Conservation (phyloP, 1,140 invertebrate species). For the Schlechtendalia chinensis region DNA sequence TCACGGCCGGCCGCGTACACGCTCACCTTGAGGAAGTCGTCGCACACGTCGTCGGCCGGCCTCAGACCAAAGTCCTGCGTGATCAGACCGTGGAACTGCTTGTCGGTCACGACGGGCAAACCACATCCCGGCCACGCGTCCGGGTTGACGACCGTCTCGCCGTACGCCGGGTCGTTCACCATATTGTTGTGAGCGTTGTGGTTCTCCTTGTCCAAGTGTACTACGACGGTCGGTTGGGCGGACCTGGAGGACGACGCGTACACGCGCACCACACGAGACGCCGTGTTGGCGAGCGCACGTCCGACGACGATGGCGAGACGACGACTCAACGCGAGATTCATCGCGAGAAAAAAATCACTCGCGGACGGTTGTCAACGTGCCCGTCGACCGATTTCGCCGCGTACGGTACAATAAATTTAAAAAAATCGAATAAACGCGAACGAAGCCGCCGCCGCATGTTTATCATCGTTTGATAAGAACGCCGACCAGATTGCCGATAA, state of each 20-base stretch:
- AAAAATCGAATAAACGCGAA: too few relatives aligned
- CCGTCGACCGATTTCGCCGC: too few relatives aligned
- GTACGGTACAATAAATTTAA: too few relatives aligned
- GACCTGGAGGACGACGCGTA: too few relatives aligned
- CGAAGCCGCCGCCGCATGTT: too few relatives aligned
- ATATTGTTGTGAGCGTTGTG: not conserved
- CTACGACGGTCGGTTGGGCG: too few relatives aligned
- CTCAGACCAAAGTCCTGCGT: not conserved
- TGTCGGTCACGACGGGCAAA: not conserved
- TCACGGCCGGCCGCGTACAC: not conserved
- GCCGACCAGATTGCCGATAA: too few relatives aligned
- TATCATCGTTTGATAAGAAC: too few relatives aligned
- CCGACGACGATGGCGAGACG: not conserved
- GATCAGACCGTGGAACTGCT: not conserved
- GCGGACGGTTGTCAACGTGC: too few relatives aligned
- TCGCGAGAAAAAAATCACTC: too few relatives aligned
- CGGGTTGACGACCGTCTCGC: not conserved
- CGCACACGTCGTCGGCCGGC: not conserved
- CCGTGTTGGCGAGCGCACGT: too few relatives aligned
- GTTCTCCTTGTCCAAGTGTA: not conserved
- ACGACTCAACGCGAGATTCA: not conserved
- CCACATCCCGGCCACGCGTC: accelerated
- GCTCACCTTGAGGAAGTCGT: not conserved
- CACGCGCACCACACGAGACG: too few relatives aligned
- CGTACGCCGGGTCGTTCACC: not conserved